These are phyloP conservation scores for Phrynosoma blainvillii DNA, from an alignment of 2,113 vertebrate species.

Conservation along the genomic window DNA sequence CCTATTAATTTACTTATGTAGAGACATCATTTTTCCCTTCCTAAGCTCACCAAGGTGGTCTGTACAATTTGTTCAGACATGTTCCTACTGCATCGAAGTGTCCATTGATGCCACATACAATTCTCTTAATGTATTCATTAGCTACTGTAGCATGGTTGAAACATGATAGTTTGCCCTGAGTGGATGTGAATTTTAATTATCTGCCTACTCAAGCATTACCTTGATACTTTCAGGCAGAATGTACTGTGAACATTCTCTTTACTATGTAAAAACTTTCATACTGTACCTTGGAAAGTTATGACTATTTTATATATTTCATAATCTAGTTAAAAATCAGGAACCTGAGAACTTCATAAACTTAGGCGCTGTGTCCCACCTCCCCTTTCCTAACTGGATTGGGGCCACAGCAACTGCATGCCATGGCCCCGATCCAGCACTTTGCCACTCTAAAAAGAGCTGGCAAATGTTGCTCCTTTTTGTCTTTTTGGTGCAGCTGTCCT, in stretches of 20 bases:
- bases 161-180: slow-evolving; percentile 9
- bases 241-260: slow-evolving; percentile 1
- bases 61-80: neutral
- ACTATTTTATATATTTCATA: neutral
- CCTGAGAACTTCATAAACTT: neutral
- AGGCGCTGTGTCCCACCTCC: too few relatives aligned
- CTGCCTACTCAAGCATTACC: slow-evolving; percentile 12
- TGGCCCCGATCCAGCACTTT: too few relatives aligned
- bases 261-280: neutral
- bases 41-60: accelerated
- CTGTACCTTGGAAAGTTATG: neutral
- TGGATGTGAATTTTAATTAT: neutral
- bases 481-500: too few relatives aligned
- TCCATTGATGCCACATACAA: neutral
- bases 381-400: too few relatives aligned
- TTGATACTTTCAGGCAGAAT: slow-evolving; percentile 17
- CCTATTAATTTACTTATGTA: neutral
- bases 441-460: too few relatives aligned
- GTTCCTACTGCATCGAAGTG: accelerated
- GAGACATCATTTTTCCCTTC: neutral
- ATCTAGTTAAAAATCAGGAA: slow-evolving; percentile 18
- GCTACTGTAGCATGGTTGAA: slow-evolving; percentile 7
- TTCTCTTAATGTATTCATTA: slow-evolving; percentile 21
- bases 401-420: too few relatives aligned
- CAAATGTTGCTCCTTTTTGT: too few relatives aligned